Base-by-base conservation (phyloP, 2,888 invertebrate genomes). In the Drosophila buzzatii region DNA sequence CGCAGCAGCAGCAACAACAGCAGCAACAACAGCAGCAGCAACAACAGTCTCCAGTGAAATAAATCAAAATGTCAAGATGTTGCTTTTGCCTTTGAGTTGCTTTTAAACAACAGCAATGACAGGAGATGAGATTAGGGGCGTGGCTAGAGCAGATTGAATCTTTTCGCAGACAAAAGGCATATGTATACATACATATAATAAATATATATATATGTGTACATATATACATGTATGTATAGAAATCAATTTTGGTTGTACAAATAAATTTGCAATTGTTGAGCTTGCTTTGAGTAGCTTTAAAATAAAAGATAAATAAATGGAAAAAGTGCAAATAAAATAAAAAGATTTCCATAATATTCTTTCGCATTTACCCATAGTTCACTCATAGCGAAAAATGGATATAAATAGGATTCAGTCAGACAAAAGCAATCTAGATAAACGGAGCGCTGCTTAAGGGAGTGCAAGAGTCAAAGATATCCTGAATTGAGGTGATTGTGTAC, bases 61-160 rank as follows among this genome's bases (percentile, higher is more conserved):
- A 87, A 85, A 87, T 85, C 88, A 87, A 73, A 82, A 83, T 80
- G 85, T 86, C 85, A 86, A 73, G 73, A 69, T 73, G 78, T 70
- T 83, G 47, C 39, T 47, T 33, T 20, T 70, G 70, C 59, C 73
- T 87, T 77, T 79, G 73, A 79, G 73, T 71, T 72, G 39, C 62
- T 81, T 68, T 73, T 44, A 47, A 52, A 20, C 52, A 67, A 66
- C 44, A 42, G 62, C 65, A 41, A 16, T 18, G 44, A 14, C 31
- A 37, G 31, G 1, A 41, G 51, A 51, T 51, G 51, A 51, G 51
- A 41, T 44, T 35, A 51, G 44, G 23, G 42, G 45, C 59, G 35
- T 47, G 45, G 45, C 14, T 44, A 14, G 35, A 53, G 31, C 41
- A 56, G 31, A 56, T 56, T 41, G 31, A 31, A 56, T 31, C 41